Percentiles rank a stretch among this genome's conserved stretches.
Conservation (phyloP, 2,888 invertebrate genomes). For the Limenitis camilla region DNA sequence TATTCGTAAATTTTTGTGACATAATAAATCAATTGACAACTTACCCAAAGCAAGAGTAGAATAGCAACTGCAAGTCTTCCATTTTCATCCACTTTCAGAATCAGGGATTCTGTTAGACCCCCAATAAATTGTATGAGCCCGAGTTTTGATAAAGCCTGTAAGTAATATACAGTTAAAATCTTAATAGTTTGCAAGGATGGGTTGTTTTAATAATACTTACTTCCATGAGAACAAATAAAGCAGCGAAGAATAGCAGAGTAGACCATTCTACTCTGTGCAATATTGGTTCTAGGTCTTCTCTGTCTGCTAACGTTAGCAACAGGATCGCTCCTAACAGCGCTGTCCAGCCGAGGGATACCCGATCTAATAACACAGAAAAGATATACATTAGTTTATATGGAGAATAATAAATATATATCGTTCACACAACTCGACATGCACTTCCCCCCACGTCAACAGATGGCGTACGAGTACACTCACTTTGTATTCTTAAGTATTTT, state of each 20-base stretch:
- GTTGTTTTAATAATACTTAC: constrained; percentile 27
- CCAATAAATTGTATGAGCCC: constrained; percentile 90
- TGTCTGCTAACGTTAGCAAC: constrained; percentile 82
- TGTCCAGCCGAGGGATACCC: constrained; percentile 89
- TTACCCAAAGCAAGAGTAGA: constrained; percentile 86
- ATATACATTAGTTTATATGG: no score
- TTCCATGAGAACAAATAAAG: constrained; percentile 89
- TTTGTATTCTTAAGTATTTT: no score
- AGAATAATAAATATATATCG: no score
- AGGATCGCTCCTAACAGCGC: constrained; percentile 88
- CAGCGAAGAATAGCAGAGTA: constrained; percentile 91
- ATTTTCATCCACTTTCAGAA: constrained; percentile 79
- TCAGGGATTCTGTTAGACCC: constrained; percentile 79
- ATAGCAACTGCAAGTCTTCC: constrained; percentile 83
- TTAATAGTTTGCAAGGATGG: constrained; percentile 61
- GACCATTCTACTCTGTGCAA: constrained; percentile 92
- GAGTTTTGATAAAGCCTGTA: constrained; percentile 82
- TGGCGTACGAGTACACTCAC: no score
- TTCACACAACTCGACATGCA: no score
- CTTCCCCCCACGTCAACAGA: no score
- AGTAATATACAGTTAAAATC: background rate
- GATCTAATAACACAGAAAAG: constrained; percentile 67
- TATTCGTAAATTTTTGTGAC: no score
- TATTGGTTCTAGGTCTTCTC: constrained; percentile 86
- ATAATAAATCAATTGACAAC: no score